Evolutionary conservation across 53 echinoderm and acorn worm genomes (phyloP).

Genomic region (Echinometra lucunter): DNA sequence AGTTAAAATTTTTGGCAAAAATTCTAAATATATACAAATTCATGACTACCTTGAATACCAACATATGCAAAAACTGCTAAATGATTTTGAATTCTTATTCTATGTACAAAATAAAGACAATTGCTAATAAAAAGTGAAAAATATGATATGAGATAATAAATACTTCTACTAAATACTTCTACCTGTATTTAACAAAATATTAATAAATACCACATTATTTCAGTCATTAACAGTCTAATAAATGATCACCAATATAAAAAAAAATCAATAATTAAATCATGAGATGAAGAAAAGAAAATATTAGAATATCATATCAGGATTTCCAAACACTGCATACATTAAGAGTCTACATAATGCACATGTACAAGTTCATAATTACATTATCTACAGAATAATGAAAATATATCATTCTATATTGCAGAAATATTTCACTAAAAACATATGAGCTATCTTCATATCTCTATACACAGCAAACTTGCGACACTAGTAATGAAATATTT

Average conservation of each 20-base stretch:
- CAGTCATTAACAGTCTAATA: neutral
- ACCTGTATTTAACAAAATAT: neutral
- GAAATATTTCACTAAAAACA: constrained; percentile 54
- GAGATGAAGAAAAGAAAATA: neutral
- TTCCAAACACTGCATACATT: constrained; percentile 29
- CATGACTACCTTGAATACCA: neutral
- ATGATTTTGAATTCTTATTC: neutral
- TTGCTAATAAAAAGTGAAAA: neutral
- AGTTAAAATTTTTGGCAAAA: neutral
- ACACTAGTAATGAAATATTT: constrained; percentile 1
- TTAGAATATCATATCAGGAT: neutral
- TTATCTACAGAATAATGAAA: constrained; percentile 47
- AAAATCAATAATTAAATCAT: neutral
- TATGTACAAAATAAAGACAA: neutral
- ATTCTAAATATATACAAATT: neutral
- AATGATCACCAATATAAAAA: constrained; percentile 18
- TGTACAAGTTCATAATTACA: constrained; percentile 31
- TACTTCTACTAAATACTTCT: constrained; percentile 40
- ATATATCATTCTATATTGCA: constrained; percentile 64
- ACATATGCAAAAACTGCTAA: neutral
- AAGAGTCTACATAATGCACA: constrained; percentile 31
- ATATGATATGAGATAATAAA: constrained; percentile 10
- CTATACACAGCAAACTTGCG: constrained; percentile 55
- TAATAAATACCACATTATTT: constrained; percentile 43
- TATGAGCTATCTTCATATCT: neutral